Evolutionary conservation across 2,113 vertebrate genomes (phyloP), one percentile per base, ranked within the genome.

Genomic region (Chamaea fasciata): DNA sequence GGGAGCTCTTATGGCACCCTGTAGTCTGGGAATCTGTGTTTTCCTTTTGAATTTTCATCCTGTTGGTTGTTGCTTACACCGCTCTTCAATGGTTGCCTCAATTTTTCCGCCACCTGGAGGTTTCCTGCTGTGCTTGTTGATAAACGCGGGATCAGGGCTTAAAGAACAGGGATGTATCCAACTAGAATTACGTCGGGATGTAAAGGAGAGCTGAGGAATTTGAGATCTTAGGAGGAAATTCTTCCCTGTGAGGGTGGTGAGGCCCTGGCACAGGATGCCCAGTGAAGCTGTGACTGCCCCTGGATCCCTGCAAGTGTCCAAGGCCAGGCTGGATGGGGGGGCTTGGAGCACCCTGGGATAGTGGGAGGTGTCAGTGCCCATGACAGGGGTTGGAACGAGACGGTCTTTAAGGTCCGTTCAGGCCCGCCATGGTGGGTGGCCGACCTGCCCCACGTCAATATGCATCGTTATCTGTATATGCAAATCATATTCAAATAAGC

Each of bases 291-390:
- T 42, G 62, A n/a, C 41, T 62, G 24, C 21, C 41, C 41, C 70
- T 42, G 83, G 35, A 83, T 83, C 26, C 47, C 70, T 63, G 87
- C 22, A 2, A 83, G 42, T 24, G 56, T 3, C 42, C 64, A 9
- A 63, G 49, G 15, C 31, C 35, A 17, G 49, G 22, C 0, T 77
- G 47, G 78, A 60, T 0, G 0, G 46, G 16, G 0, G 39, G 11
- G 53, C 39, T 68, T 18, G 30, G 49, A 50, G 3, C 35, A 5
- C 0, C 15, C 12, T 20, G 63, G 49, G 12, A 0, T 2, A 7
- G 22, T 42, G 71, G 63, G 2, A 69, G 18, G 1, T 56, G 49
- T 23, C 21, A 8, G 18, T 69, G 55, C 11, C 33, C 17, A 8
- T 27, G 63, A n/a, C 9, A 30, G 7, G 30, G 13, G 4, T 0